These are phyloP conservation scores for Coilia nasus DNA, from an alignment of 2,797 vertebrate species.

Conservation along the genomic window DNA sequence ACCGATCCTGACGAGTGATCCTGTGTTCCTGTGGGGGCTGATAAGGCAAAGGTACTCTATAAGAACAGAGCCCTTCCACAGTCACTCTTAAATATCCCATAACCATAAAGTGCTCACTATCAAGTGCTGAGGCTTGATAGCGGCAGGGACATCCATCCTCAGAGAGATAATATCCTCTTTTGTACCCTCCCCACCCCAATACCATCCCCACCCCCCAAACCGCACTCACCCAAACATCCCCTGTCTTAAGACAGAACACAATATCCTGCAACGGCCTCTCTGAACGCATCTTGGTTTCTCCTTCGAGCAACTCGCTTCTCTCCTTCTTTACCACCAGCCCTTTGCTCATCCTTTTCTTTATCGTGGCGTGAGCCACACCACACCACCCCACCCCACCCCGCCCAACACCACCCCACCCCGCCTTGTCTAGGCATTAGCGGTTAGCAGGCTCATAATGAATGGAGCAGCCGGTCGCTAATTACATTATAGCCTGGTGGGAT, in stretches of 20 bases:
- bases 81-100: conserved; percentile 45
- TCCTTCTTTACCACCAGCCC: background rate
- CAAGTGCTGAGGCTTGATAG: conserved; percentile 36
- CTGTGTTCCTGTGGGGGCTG: background rate
- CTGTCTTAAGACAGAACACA: background rate
- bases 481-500: conserved; percentile 69
- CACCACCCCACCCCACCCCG: no score
- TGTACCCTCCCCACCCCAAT: background rate
- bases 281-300: background rate
- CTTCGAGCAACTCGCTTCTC: background rate
- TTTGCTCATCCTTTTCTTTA: background rate
- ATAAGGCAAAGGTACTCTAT: conserved; percentile 13
- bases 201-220: background rate
- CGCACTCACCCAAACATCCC: background rate
- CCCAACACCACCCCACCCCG: background rate
- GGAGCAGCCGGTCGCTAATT: conserved; percentile 68
- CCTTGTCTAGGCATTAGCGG: conserved; percentile 36
- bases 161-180: conserved; percentile 44
- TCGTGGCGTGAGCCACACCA: background rate
- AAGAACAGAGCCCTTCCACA: conserved; percentile 24
- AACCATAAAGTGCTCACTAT: conserved; percentile 39
- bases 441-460: conserved; percentile 61
- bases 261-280: background rate
- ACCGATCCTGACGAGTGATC: conserved; percentile 18
- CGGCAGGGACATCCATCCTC: conserved; percentile 42